phyloP scores from a whole-genome alignment of 2,888 invertebrate genomes.

The Sinodicranocentrus sp. region DNA sequence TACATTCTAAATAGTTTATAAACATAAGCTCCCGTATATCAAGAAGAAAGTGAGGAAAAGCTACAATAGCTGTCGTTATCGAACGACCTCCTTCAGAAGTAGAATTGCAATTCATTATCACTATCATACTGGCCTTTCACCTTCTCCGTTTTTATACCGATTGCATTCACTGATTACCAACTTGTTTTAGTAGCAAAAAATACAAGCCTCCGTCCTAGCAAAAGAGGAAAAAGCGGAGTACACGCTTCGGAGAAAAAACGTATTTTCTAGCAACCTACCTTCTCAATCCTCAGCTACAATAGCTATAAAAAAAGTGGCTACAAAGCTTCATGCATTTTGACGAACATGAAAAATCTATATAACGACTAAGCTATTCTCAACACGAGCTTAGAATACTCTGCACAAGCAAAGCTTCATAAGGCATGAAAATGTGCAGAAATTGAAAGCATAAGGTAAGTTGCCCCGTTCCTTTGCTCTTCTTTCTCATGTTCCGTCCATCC shows the following conservation, averaged over 20 bases:
- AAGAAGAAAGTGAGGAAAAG: background rate
- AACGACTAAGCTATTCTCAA: too few species aligned
- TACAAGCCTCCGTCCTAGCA: background rate
- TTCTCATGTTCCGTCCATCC: too few species aligned
- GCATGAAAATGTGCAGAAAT: background rate
- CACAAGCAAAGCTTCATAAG: too few species aligned
- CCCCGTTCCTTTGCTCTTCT: too few species aligned
- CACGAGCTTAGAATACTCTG: too few species aligned
- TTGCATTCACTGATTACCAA: slow-evolving; percentile 35
- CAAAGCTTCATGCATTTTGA: slow-evolving; percentile 6
- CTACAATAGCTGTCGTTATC: slow-evolving; percentile 27
- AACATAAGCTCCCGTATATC: too few species aligned
- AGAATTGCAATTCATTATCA: slow-evolving; percentile 62
- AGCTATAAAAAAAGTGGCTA: too few species aligned
- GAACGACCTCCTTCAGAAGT: slow-evolving; percentile 41
- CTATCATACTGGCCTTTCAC: slow-evolving; percentile 55
- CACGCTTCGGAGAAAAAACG: too few species aligned
- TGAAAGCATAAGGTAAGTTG: background rate
- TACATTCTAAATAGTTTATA: too few species aligned
- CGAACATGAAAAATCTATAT: slow-evolving; percentile 46
- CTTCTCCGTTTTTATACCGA: slow-evolving; percentile 45
- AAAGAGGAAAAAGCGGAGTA: too few species aligned
- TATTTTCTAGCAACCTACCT: too few species aligned
- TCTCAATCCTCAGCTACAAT: too few species aligned
- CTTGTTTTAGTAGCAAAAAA: background rate